Base-by-base conservation (phyloP, 64 coral and sea anemone genomes). In the Actinia equina region DNA sequence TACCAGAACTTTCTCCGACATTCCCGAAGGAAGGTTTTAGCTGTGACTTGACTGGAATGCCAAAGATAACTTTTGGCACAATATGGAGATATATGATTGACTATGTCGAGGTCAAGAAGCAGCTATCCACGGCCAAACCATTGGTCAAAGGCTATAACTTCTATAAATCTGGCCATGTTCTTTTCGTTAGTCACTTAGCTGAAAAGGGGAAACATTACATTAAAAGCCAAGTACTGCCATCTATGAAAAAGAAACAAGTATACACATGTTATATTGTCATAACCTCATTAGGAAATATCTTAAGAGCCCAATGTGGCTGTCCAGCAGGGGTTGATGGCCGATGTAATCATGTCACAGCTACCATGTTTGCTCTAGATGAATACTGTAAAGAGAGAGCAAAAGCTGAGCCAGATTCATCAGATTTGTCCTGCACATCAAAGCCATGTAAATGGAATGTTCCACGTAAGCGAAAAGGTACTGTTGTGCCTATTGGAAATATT, bases 401-500 rank as follows among this genome's bases (percentile, higher is more conserved):
- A n/a, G 4, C 14, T 41, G 30, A 43, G 3, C 5, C 3, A 22
- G 52, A 89, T 11, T 25, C 44, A 45, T 26, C 44, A 43, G 76
- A 88, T 13, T 49, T 55, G 55, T 64, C 91, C 23, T 85, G 91
- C 56, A 89, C 91, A 17, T 89, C 86, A 15, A 65, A 86, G 27
- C 83, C 87, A 86, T 93, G 92, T 46, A 86, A 80, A 20, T 93
- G 76, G 83, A 93, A 89, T 59, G 77, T 93, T n/a, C 87, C 92
- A 52, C 56, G 86, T 15, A 92, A 92, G 65, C 23, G 85, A 52
- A 92, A 87, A 92, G 91, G 86, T 45, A 79, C 56, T 17, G 79
- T 92, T 15, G 59, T 87, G 6, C 86, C 91, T 44, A 76, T 87
- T 58, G 80, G 45, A 3, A 58, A 87, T 18, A 92, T 87, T 44